Evolutionary conservation across 2,797 vertebrate species (phyloP).

Genomic region (Lithobates sylvaticus): DNA sequence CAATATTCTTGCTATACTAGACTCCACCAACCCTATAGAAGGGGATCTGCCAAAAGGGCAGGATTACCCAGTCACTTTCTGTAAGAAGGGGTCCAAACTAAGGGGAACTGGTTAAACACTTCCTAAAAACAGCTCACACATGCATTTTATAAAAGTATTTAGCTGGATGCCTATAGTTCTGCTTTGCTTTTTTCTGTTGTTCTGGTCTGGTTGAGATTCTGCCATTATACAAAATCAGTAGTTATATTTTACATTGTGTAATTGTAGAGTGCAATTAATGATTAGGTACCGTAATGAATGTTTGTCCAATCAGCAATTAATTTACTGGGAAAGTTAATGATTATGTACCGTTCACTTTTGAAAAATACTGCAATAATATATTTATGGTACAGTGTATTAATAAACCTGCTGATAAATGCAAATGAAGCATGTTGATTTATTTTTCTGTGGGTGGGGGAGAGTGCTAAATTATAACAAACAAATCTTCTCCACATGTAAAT

Average conservation of each 20-base stretch:
- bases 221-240: not conserved
- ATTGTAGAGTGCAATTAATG: slow-evolving; percentile 34
- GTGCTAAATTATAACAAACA: slow-evolving; percentile 40
- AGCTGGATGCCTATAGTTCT: not conserved
- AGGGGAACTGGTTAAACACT: no score
- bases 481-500: slow-evolving; percentile 39
- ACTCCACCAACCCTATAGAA: no score
- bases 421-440: slow-evolving; percentile 45
- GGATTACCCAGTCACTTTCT: no score
- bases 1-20: no score
- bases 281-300: slow-evolving; percentile 45
- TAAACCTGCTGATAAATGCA: slow-evolving; percentile 48
- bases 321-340: slow-evolving; percentile 48
- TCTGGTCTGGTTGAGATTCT: not conserved
- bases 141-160: not conserved
- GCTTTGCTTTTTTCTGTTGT: not conserved
- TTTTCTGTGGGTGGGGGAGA: slow-evolving; percentile 21
- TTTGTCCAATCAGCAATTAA: slow-evolving; percentile 56
- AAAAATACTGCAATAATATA: slow-evolving; percentile 51
- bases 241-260: slow-evolving; percentile 28
- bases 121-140: not conserved
- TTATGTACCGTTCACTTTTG: slow-evolving; percentile 40
- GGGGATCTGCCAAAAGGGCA: no score
- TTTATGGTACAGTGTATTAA: slow-evolving; percentile 43
- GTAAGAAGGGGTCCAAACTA: no score